Base-by-base conservation (phyloP, 2,888 invertebrate species). In the Chorisops tibialis region DNA sequence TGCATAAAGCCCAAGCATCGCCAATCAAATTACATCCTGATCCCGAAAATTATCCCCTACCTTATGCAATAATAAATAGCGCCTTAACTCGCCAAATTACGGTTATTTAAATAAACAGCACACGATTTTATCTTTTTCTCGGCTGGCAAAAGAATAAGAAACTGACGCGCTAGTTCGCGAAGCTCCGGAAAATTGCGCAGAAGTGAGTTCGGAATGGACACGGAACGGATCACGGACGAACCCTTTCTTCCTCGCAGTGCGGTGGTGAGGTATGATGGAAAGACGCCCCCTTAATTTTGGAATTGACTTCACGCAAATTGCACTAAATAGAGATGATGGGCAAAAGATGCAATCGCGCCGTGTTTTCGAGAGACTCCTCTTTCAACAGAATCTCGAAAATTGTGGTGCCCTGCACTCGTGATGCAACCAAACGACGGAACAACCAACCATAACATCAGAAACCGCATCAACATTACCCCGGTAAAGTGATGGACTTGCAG, bases 41-140 rank as follows among this genome's bases (percentile, higher is more conserved):
- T 59, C 59, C 49, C 38, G 49, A 49, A 49, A 64, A 62, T 62
- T 64, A 62, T 59, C 62, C 62, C 50, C 62, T 62, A 56, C 59
- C 62, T 59, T 64, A 62, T 63, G 66, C 66, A 68, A 68, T 71
- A 73, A 72, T 70, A 73, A 72, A 73, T 72, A 70, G 67, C 69
- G 67, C 70, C 71, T 68, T 65, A 62, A 59, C 64, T 65, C 62
- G 67, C 64, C 69, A 74, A 75, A 75, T 75, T 75, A 75, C 72
- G 72, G 74, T 75, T 73, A 75, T 75, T 75, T 75, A 73, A 74
- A 74, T 74, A 75, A 75, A 74, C 72, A 75, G 74, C 74, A 73
- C 75, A 75, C 74, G 75, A 75, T 74, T 75, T 73, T 72, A 56
- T 56, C 43, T 56, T 43, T 72, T 68, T 71, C 63, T 45, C 54